Evolutionary conservation across 2,888 invertebrate species (phyloP), one percentile per base, ranked within the genome.

Genomic region (Luffia ferchaultella): DNA sequence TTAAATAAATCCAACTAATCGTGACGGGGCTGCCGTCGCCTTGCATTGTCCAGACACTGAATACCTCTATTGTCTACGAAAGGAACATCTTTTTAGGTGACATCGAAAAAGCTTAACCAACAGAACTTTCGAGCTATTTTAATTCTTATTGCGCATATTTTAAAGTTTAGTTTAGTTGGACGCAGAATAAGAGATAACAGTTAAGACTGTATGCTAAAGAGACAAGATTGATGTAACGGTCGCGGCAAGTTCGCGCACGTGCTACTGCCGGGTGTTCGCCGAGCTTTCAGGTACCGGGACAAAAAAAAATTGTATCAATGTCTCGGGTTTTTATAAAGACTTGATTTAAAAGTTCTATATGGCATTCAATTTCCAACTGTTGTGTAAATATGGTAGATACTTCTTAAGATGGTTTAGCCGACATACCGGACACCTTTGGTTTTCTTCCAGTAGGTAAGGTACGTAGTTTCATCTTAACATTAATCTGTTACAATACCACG

Each of bases 171-270:
- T 3, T 42, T 55, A 54, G 52, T 40, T 2, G n/a, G 40, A 50
- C 20, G 17, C 40, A 42, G n/a, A n/a, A n/a, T n/a, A 48, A 52
- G 57, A 59, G 64, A 64, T 68, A 70, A 68, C 65, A 61, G 70
- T 68, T 68, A 30, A 30, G 30, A 12, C n/a, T 66, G 68, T 68
- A 73, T 73, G 65, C 68, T 65, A 64, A 64, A 66, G 63, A 73
- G 76, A 73, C 66, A 76, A 77, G 79, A 82, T 77, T 73, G 72
- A 80, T 80, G 78, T 80, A 75, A 76, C 78, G 80, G 76, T 67
- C 67, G 65, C n/a, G 61, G 68, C 60, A 70, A 74, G 68, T 72
- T 73, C 63, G 70, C 75, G 79, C 83, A 82, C 82, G 82, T 83
- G 82, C 76, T 72, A 43, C 53, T 59, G 67, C 70, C 80, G 73